Base-by-base conservation (phyloP, 2,113 vertebrate genomes). In the Sterrhoptilus dennistouni region DNA sequence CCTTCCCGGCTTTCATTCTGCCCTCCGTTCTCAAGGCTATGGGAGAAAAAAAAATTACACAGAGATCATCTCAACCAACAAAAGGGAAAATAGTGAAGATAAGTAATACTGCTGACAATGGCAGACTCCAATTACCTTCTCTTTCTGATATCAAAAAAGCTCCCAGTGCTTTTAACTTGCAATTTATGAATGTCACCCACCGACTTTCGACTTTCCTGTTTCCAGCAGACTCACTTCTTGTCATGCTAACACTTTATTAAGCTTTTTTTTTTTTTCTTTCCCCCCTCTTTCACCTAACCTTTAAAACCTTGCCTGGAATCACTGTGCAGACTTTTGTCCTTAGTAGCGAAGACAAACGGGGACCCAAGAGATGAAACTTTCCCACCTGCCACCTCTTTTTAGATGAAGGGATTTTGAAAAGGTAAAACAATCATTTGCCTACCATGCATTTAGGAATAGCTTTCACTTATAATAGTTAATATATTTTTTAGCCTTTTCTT, bases 231-330 rank as follows among this genome's bases (percentile, higher is more conserved):
- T 87, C 60, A 68, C 83, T 87, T 57, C 63, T 36, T 87, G 50
- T 91, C 83, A 93, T 47, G 59, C 54, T 94, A 96, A 95, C 15
- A 50, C 91, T 97, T 94, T 75, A 93, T 93, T 90, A 80, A 88
- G 76, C 19, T 19, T 20, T 45, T 59, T 3, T 53, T 68, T 35
- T 36, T 70, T 35, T 36, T 7, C 2, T 24, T 28, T 4, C 0
- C 13, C 2, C 4, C 8, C 13, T 9, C 38, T 63, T 79, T 76
- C 76, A 78, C 80, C 68, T 86, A 54, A 95, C 40, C 68, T 93
- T 93, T 85, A 74, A 95, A 93, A 57, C 23, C 15, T 23, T 69
- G 35, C 25, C 75, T 87, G 28, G 35, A 65, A 85, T 66, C 33
- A 72, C 35, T 4, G 11, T 50, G 35, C 11, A 76, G n/a, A 33